phyloP scores from a whole-genome alignment of 2,888 invertebrate species.

The Subacronicta megacephala region DNA sequence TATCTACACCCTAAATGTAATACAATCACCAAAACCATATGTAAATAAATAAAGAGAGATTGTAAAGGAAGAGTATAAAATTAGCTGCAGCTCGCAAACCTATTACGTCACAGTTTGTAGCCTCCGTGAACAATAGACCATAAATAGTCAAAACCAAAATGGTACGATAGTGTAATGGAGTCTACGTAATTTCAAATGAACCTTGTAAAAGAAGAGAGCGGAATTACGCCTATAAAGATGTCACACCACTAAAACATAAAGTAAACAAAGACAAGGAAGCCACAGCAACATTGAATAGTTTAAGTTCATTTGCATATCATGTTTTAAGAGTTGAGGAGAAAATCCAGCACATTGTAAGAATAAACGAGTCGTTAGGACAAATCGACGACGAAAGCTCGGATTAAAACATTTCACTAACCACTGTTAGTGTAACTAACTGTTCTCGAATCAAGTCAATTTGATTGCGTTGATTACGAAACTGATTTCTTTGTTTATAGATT shows the following conservation, averaged over 20 bases:
- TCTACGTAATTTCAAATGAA: conserved; percentile 15
- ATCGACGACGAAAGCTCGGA: conserved; percentile 62
- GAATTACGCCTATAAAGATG: conserved; percentile 48
- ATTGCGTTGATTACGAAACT: conserved; percentile 45
- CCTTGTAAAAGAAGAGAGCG: conserved; percentile 25
- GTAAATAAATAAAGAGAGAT: too few relatives aligned
- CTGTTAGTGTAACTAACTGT: conserved; percentile 44
- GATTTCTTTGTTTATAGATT: conserved; percentile 49
- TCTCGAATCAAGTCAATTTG: conserved; percentile 51
- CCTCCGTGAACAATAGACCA: conserved; percentile 26
- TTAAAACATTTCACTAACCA: conserved; percentile 62
- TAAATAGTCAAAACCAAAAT: conserved; percentile 29
- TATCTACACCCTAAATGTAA: neutral
- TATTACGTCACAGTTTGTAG: conserved; percentile 4
- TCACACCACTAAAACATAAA: conserved; percentile 42
- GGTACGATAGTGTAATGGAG: conserved; percentile 1
- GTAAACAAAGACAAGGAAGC: conserved; percentile 52
- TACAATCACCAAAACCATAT: neutral
- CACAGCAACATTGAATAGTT: conserved; percentile 43
- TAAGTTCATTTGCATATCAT: conserved; percentile 73
- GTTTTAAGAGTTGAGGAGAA: conserved; percentile 46
- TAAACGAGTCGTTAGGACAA: conserved; percentile 63
- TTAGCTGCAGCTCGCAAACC: neutral
- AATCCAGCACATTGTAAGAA: conserved; percentile 45
- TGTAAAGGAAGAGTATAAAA: neutral